phyloP scores from a whole-genome alignment of 2,113 vertebrate genomes.

The Micronycteris hirsuta region DNA sequence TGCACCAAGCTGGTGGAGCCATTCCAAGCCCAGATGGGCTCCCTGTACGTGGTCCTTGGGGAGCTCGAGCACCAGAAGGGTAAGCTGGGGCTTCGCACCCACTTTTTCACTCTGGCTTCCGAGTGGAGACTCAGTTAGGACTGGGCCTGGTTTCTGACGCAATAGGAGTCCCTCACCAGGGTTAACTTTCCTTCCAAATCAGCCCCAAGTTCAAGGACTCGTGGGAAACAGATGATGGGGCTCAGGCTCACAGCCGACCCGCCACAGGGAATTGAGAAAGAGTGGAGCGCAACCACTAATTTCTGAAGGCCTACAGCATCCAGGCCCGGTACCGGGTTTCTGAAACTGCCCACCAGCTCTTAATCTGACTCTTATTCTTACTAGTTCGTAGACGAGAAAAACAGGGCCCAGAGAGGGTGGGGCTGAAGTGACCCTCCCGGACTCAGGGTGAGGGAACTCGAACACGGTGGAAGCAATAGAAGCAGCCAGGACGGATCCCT shows the following conservation, averaged over 20 bases:
- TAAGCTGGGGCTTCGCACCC: conserved; percentile 66
- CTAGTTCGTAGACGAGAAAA: neutral
- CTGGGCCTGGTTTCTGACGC: neutral
- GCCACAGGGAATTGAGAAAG: fast-evolving
- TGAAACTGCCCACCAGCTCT: neutral
- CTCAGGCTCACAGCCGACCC: neutral
- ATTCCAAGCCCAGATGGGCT: conserved; percentile 87
- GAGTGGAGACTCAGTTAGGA: neutral
- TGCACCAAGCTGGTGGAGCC: conserved; percentile 92
- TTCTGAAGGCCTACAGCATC: neutral
- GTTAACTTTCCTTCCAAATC: neutral
- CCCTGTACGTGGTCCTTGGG: conserved; percentile 90
- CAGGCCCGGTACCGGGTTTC: neutral
- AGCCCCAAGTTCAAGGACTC: neutral
- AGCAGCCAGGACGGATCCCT: too few species aligned
- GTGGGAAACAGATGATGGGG: neutral
- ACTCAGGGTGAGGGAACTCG: neutral
- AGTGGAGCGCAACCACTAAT: neutral
- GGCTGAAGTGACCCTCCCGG: neutral
- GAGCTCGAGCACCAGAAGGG: conserved; percentile 86
- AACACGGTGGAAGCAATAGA: neutral
- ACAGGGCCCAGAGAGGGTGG: neutral
- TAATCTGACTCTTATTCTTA: neutral
- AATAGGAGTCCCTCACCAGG: fast-evolving
- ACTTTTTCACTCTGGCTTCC: too few species aligned